These are phyloP conservation scores for Vipera latastei DNA, from an alignment of 2,797 vertebrate genomes.

Conservation along the genomic window DNA sequence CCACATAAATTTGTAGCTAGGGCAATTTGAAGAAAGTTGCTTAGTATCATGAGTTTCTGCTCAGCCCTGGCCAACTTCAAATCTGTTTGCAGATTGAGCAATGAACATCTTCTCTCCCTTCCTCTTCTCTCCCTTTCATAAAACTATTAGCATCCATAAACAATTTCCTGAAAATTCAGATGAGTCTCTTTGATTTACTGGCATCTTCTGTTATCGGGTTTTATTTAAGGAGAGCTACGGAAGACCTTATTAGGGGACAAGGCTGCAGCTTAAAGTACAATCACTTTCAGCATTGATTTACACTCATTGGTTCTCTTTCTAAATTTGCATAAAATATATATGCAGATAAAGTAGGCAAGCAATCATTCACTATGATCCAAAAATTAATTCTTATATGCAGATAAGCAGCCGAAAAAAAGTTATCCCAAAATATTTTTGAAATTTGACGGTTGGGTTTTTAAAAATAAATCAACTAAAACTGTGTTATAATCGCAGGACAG, in stretches of 20 bases:
- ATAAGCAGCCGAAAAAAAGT: not conserved
- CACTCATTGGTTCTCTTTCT: not conserved
- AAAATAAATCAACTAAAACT: not conserved
- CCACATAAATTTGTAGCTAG: not conserved
- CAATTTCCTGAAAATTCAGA: not conserved
- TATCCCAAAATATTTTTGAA: not conserved
- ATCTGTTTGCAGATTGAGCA: not conserved
- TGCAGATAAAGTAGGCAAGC: not conserved
- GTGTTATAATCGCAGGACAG: not conserved
- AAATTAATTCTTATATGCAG: not conserved
- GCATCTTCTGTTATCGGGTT: not conserved
- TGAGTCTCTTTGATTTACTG: constrained; percentile 1
- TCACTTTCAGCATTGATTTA: not conserved
- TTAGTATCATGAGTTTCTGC: not conserved
- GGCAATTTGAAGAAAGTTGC: not conserved
- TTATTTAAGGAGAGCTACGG: not conserved
- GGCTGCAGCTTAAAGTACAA: not conserved
- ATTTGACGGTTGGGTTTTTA: not conserved
- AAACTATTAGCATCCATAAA: not conserved
- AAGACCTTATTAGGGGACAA: not conserved
- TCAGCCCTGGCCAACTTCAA: not conserved
- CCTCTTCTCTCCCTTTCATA: not conserved
- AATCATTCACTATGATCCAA: not conserved
- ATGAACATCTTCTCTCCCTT: no score
- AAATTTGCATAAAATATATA: not conserved